Percentiles rank a stretch among this genome's conserved stretches.
Conservation (phyloP, 1,140 invertebrate genomes). For the Calliopsis andreniformis region DNA sequence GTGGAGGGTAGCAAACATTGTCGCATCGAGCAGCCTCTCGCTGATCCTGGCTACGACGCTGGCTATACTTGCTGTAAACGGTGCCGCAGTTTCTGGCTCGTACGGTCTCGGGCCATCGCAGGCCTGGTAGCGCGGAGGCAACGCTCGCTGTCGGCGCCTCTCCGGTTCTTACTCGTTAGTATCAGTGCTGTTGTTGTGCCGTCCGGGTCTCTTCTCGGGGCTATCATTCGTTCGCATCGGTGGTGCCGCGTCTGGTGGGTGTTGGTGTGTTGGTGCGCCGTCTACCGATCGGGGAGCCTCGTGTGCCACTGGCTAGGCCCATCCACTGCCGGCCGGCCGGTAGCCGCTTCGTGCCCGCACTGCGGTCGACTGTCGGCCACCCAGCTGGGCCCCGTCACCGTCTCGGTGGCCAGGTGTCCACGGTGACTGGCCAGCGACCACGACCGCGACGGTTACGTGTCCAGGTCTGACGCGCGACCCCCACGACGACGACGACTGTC, state of each 20-base stretch:
- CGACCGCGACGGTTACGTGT: conserved; percentile 12
- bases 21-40: background rate
- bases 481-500: too few species aligned
- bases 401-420: conserved; percentile 16
- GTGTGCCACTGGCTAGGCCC: conserved; percentile 39
- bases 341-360: conserved; percentile 59
- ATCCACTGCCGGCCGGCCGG: conserved; percentile 54
- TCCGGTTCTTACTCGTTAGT: conserved; percentile 37
- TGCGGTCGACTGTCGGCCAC: conserved; percentile 53
- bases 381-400: conserved; percentile 27
- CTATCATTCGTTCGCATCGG: conserved; percentile 27
- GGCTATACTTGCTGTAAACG: conserved; percentile 1
- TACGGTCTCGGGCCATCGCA: conserved; percentile 56
- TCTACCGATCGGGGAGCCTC: conserved; percentile 58
- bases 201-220: conserved; percentile 59
- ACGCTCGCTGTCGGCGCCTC: conserved; percentile 25
- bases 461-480: too few species aligned
- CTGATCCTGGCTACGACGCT: background rate
- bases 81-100: conserved; percentile 40
- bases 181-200: conserved; percentile 58
- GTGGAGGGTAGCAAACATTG: conserved; percentile 4
- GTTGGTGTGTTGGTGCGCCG: conserved; percentile 60
- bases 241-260: conserved; percentile 56
- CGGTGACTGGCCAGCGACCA: conserved; percentile 27
- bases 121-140: conserved; percentile 63